Evolutionary conservation across 23 tunicate genomes (phyloP).

Genomic region (Halocynthia aurantium): DNA sequence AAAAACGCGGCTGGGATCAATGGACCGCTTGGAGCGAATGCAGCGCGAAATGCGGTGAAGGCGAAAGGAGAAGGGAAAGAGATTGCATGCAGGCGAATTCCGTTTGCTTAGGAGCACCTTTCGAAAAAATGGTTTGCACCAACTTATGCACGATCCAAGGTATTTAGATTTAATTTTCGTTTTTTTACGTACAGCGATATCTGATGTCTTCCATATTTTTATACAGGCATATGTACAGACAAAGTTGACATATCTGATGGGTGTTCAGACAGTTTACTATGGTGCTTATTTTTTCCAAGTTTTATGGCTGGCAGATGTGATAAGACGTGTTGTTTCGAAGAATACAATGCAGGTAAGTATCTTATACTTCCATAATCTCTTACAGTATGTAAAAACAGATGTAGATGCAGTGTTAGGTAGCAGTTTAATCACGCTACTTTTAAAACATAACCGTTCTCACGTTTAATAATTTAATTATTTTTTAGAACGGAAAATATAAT

Average conservation of each 20-base stretch:
- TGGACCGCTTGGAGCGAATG: conserved; percentile 33
- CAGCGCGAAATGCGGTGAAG: conserved; percentile 18
- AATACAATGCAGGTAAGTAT: not conserved
- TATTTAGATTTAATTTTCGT: not conserved
- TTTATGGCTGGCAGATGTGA: conserved; percentile 5
- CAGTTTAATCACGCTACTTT: too few relatives aligned
- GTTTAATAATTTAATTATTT: too few relatives aligned
- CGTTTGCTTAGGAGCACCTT: not conserved
- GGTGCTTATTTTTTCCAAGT: conserved; percentile 2
- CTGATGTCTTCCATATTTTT: not conserved
- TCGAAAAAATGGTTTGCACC: not conserved
- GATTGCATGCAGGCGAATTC: not conserved
- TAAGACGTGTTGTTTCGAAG: conserved; percentile 8
- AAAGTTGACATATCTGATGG: not conserved
- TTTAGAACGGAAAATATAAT: too few relatives aligned
- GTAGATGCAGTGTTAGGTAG: too few relatives aligned
- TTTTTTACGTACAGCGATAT: not conserved
- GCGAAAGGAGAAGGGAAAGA: conserved; percentile 5
- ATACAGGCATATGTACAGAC: not conserved
- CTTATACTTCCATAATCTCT: too few relatives aligned
- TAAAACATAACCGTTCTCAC: too few relatives aligned
- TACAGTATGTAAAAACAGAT: too few relatives aligned
- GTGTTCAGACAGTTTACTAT: not conserved
- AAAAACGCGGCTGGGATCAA: not conserved
- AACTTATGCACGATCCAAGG: not conserved